Evolutionary conservation across 2,797 vertebrate genomes (phyloP), one percentile per base, ranked within the genome.

Genomic region (Pempheris klunzingeri): DNA sequence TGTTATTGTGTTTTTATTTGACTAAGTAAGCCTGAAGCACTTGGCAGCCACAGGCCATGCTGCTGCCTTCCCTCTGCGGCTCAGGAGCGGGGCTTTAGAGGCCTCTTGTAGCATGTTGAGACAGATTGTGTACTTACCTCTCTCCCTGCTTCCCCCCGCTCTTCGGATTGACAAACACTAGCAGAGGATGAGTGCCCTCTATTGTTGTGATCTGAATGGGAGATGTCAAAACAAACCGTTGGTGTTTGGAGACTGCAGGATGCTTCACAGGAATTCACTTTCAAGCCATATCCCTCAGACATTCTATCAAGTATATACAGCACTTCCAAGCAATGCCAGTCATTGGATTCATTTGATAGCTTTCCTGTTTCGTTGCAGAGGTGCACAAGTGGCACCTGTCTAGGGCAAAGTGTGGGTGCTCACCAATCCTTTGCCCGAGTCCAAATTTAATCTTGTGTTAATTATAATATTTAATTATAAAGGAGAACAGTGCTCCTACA

Each of bases 121-220:
- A 87, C 80, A 68, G 84, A 81, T 62, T 73, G 85, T 80, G 86
- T 83, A 34, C 95, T 92, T 94, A 98, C 97, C 97, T 93, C 94
- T 98, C 97, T 88, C 97, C 97, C 95, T 98, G 97, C 91, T 98
- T 99, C 74, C 97, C 97, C 71, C 97, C 97, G 91, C 97, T 98
- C 95, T 98, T 98, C 80, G 97, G 97, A 90, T 98, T 98, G 93
- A 98, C 97, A 91, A 98, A 98, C 93, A 98, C 96, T 87, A 98
- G 94, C 93, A 99, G 96, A 59, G 97, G 97, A 94, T 97, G 97
- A 94, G 96, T 97, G 87, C 96, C 97, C 93, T 96, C 95, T 95
- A 96, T 93, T 87, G 97, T 96, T 90, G 96, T 97, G 88, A 98
- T 96, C 96, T 97, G 94, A 91, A 94, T 83, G 83, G 79, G 90